Evolutionary conservation across 2,797 vertebrate genomes (phyloP).

Genomic region (Staurois parvus): DNA sequence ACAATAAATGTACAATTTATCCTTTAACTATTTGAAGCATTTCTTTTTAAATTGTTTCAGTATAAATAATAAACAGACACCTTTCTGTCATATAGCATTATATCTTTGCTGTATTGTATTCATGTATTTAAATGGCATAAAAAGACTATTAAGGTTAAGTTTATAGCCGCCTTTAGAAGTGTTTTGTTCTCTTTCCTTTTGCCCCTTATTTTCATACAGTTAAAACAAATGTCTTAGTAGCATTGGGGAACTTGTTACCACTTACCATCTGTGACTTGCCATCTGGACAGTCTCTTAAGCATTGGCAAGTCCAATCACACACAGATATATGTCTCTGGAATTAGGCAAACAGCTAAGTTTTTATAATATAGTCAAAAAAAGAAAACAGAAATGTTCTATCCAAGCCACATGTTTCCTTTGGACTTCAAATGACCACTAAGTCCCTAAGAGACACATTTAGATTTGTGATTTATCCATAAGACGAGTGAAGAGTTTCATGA

Average conservation of each 20-base stretch:
- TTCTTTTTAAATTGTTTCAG: no score
- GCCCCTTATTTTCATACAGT: constrained; percentile 14
- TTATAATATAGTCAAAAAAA: background rate
- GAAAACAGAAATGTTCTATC: background rate
- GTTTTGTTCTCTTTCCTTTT: constrained; percentile 25
- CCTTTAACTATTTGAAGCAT: background rate
- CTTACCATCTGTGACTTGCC: constrained; percentile 51
- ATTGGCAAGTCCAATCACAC: constrained; percentile 16
- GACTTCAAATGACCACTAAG: constrained; percentile 13
- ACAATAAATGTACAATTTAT: no score
- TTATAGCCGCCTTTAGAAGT: background rate
- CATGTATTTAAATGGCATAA: background rate
- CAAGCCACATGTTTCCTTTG: constrained; percentile 3
- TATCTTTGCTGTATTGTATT: background rate
- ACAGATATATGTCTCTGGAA: constrained; percentile 31
- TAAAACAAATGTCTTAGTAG: constrained; percentile 37
- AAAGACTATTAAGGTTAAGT: background rate
- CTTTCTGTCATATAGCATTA: background rate
- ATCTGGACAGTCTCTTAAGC: constrained; percentile 53
- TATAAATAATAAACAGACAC: background rate
- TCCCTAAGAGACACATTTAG: background rate
- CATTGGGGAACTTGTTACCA: constrained; percentile 25
- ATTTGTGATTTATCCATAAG: background rate
- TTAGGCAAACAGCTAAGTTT: constrained; percentile 17
- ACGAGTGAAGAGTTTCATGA: background rate